Base-by-base conservation (phyloP, 2,888 invertebrate species). In the Nipponacmea schrenckii region DNA sequence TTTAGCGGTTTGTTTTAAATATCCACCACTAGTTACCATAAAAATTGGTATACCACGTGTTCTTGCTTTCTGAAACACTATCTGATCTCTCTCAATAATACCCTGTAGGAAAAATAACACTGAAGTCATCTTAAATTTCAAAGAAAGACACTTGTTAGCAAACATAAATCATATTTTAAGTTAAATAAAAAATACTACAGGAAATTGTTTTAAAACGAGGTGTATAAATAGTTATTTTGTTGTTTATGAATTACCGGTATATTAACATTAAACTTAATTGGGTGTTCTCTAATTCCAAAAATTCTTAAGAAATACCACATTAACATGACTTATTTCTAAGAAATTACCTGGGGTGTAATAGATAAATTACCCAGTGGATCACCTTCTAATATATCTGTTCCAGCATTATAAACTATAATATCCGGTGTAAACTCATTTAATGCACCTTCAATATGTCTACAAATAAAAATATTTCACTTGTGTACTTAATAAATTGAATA, bases 331-430 rank as follows among this genome's bases (percentile, higher is more conserved):
- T 31, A 39, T 8, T 39, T 39, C 8, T 39, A 39, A 39, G 10
- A 7, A 39, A 39, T 10, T 88, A 94, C 94, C 89, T 92, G 89
- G 78, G 93, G 91, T 67, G 93, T 92, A 68, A 96, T 91, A 7
- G 91, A 90, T 83, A 96, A 89, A 66, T 91, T 89, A 0, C 96
- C 96, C 8, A 96, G 90, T 0, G 93, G 93, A 89, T 96, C 96
- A 0, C 93, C 93, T 73, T 92, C 91, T 50, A 96, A 89, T 46
- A 95, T 91, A 87, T 96, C 96, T 0, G 96, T 96, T 0, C 96
- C 96, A n/a, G 96, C 96, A 89, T 96, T 96, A 89, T 95, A 96
- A n/a, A 96, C 92, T 64, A 96, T 90, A 31, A 96, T 90, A 85
- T 96, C 93, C 0, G 96, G 95, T 68, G 62, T 69, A 74, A 88